phyloP scores from a whole-genome alignment of 2,113 vertebrate genomes.

The Ranitomeya imitator region DNA sequence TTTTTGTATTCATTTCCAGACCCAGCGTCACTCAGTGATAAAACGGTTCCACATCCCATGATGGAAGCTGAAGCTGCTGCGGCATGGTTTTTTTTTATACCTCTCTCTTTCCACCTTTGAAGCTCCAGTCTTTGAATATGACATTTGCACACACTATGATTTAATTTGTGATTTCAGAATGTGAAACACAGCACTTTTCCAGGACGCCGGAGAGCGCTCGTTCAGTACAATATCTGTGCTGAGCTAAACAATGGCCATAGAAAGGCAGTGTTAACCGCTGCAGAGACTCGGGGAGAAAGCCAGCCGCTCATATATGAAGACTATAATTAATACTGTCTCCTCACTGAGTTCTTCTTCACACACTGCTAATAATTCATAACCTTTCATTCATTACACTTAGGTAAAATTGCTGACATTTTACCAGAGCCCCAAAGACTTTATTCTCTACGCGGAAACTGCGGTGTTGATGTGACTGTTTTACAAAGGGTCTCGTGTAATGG shows the following conservation, averaged over 20 bases:
- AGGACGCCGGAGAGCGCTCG: constrained; percentile 15
- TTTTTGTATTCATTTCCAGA: neutral
- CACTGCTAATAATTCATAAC: constrained; percentile 35
- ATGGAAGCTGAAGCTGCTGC: constrained; percentile 6
- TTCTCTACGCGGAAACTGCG: neutral
- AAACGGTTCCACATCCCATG: constrained; percentile 14
- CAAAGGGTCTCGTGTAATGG: neutral
- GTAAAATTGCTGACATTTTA: constrained; percentile 16
- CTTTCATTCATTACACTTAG: constrained; percentile 29
- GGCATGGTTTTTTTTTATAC: neutral
- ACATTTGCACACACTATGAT: constrained; percentile 47
- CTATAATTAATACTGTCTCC: constrained; percentile 30
- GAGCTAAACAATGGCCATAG: constrained; percentile 35
- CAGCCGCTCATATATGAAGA: constrained; percentile 35
- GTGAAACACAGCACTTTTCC: constrained; percentile 54
- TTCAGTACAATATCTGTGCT: constrained; percentile 34
- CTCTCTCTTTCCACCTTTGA: constrained; percentile 44
- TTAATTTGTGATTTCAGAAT: constrained; percentile 52
- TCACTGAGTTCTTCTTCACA: constrained; percentile 7
- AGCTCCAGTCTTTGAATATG: constrained; percentile 32
- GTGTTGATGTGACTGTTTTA: neutral
- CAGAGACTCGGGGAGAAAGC: neutral
- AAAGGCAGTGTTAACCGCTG: constrained; percentile 24
- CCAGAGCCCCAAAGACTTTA: neutral
- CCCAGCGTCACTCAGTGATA: neutral